These are phyloP conservation scores for Echinometra lucunter DNA, from an alignment of 53 echinoderm and acorn worm species.

Conservation along the genomic window DNA sequence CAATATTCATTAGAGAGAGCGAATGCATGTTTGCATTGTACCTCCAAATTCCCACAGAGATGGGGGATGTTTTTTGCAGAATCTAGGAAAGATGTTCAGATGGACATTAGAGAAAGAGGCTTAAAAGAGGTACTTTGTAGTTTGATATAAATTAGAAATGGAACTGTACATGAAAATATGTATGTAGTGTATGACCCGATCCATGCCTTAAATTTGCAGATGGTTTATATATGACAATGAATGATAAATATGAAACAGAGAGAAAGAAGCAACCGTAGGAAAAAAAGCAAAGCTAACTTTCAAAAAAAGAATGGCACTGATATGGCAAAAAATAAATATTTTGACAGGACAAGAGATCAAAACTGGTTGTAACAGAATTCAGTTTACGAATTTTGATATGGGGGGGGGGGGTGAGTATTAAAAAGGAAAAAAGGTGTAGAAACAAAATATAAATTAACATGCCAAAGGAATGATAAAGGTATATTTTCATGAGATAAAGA, in stretches of 20 bases:
- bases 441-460: too few species aligned
- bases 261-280: not conserved
- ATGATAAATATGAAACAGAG: not conserved
- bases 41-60: not conserved
- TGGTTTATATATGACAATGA: not conserved
- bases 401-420: too few species aligned
- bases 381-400: too few species aligned
- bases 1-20: slow-evolving; percentile 35
- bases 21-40: not conserved
- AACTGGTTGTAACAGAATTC: too few species aligned
- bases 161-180: not conserved
- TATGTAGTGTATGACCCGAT: too few species aligned
- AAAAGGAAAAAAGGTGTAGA: too few species aligned
- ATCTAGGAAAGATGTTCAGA: slow-evolving; percentile 4
- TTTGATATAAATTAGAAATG: not conserved
- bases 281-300: not conserved
- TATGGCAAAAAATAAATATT: not conserved
- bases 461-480: too few species aligned
- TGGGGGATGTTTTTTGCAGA: not conserved
- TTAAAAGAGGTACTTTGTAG: not conserved
- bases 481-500: too few species aligned
- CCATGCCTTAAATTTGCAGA: not conserved
- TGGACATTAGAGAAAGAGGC: not conserved
- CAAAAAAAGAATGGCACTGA: not conserved
- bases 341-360: not conserved